These are phyloP conservation scores for Stegostoma tigrinum DNA, from an alignment of 2,113 vertebrate genomes.

Conservation along the genomic window DNA sequence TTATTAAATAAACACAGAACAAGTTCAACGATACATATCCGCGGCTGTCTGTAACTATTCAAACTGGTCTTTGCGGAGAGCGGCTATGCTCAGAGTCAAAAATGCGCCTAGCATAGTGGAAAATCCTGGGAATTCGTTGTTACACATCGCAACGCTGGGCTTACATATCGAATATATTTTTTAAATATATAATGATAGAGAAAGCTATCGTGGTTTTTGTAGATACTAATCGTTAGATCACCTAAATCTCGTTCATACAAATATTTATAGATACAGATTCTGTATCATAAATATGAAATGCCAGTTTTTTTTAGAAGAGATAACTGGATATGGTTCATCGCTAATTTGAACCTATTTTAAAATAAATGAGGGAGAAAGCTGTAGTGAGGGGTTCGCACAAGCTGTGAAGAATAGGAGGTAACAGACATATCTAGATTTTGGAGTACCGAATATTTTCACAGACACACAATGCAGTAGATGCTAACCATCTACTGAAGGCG, in stretches of 20 bases:
- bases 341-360: background rate
- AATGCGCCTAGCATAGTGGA: background rate
- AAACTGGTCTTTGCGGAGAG: background rate
- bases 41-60: background rate
- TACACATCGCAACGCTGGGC: background rate
- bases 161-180: background rate
- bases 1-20: background rate
- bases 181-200: background rate
- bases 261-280: background rate
- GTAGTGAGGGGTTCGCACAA: background rate
- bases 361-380: background rate
- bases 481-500: background rate
- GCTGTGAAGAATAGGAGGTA: background rate
- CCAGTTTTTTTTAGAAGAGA: background rate
- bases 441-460: background rate
- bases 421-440: background rate
- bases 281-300: background rate
- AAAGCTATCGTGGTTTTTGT: background rate
- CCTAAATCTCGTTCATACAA: background rate
- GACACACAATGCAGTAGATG: background rate
- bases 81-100: background rate
- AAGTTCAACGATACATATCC: background rate
- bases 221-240: background rate
- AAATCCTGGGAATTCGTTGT: background rate
- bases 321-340: background rate